Evolutionary conservation across 2,113 vertebrate genomes (phyloP), one percentile per base, ranked within the genome.

Genomic region (Dendropsophus ebraccatus): DNA sequence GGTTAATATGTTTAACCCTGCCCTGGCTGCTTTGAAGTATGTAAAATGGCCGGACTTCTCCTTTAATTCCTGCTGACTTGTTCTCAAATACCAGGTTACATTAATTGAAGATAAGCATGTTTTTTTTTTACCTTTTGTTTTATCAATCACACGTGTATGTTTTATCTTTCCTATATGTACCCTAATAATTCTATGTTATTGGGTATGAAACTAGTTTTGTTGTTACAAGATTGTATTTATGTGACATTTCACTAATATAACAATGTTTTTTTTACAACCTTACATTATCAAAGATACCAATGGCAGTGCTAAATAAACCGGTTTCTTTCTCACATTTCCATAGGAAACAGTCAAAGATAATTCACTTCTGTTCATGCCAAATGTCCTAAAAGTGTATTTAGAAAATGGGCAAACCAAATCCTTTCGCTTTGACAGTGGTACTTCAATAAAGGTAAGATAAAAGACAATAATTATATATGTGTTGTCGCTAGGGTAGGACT

Each of bases 361-460:
- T 90, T 98, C 97, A 0, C 96, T 99, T 90, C 98, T 99, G 92
- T 99, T 99, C 88, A 99, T 99, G 98, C 97, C 98, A 97, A 99
- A 99, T 93, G 97, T 99, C 93, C 91, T 99, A 92, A 99, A 99
- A 92, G 98, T 99, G 41, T 99, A 99, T 91, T 95, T 99, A 91
- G 98, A 99, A 95, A 99, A 99, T 73, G 97, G 97, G 87, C 98
- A 99, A 91, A 99, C 98, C 78, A 99, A 99, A 94, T 99, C 98
- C 60, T 99, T 99, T 91, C 97, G 96, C 88, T 99, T 99, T 91
- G 98, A 99, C 94, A 96, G 93, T 93, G 98, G 94, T 91, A 99
- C 98, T 89, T 99, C 97, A 88, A 97, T 99, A 93, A 99, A 99
- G 96, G 98, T 99, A 94, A 89, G 92, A 12, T 52, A 10, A 52